phyloP scores from a whole-genome alignment of 2,797 vertebrate species.

The Parauchenoglanis punctatus region DNA sequence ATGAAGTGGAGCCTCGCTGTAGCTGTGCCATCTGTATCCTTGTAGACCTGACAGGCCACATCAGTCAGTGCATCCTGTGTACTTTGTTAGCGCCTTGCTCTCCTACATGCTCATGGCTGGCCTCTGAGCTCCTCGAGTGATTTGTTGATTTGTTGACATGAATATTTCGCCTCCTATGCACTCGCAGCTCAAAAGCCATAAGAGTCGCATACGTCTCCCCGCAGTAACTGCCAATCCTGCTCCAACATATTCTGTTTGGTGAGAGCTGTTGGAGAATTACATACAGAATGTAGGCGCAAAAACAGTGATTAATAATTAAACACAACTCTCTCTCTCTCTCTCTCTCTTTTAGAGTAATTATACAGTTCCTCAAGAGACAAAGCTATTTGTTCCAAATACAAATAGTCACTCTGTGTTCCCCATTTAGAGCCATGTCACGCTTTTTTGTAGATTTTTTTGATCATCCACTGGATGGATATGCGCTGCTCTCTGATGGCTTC shows the following conservation, averaged over 20 bases:
- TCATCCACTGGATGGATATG: slow-evolving; percentile 81
- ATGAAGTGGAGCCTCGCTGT: slow-evolving; percentile 10
- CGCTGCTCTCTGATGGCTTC: slow-evolving; percentile 73
- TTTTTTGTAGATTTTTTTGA: slow-evolving; percentile 81
- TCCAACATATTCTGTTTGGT: slow-evolving; percentile 65
- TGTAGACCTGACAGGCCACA: slow-evolving; percentile 58
- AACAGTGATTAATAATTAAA: slow-evolving; percentile 84
- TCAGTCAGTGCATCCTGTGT: slow-evolving; percentile 51
- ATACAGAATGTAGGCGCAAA: slow-evolving; percentile 79
- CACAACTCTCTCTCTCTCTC: slow-evolving; percentile 56
- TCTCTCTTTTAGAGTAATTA: slow-evolving; percentile 67
- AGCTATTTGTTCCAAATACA: slow-evolving; percentile 75
- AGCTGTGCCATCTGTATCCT: slow-evolving; percentile 44
- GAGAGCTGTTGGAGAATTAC: slow-evolving; percentile 76
- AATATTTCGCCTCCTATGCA: slow-evolving; percentile 42
- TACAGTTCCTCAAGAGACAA: slow-evolving; percentile 76
- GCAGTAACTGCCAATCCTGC: slow-evolving; percentile 29
- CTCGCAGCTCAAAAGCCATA: slow-evolving; percentile 53
- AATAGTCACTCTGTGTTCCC: slow-evolving; percentile 79
- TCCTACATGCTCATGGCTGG: slow-evolving; percentile 33
- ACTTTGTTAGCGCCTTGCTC: slow-evolving; percentile 31
- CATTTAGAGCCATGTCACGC: slow-evolving; percentile 81
- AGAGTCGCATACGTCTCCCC: slow-evolving; percentile 60
- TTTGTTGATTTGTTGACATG: slow-evolving; percentile 61
- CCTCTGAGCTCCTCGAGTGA: slow-evolving; percentile 45